Percentiles rank a stretch among this genome's conserved stretches.
Evolutionary conservation across 2,888 invertebrate genomes (phyloP).

Genomic region (Allygus modestus): DNA sequence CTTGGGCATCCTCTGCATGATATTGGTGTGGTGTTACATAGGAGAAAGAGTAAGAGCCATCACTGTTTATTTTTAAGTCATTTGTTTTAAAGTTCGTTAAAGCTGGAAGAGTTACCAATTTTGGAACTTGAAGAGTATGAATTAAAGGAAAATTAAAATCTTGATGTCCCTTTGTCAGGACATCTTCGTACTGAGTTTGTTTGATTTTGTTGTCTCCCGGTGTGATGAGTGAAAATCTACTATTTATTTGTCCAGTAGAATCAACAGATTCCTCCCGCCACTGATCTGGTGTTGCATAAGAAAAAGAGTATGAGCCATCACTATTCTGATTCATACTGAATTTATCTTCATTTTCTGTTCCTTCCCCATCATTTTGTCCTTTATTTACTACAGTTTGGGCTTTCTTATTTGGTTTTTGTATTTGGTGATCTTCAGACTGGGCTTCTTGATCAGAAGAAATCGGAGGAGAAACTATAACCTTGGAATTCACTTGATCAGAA

Average conservation of each 20-base stretch:
- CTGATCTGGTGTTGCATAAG: slow-evolving; percentile 81
- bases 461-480: neutral
- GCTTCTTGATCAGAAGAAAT: neutral
- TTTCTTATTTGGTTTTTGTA: neutral
- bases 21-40: slow-evolving; percentile 82
- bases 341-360: neutral
- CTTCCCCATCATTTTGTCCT: neutral
- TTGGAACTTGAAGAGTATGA: too few relatives aligned
- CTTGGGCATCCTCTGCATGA: slow-evolving; percentile 82
- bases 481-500: neutral
- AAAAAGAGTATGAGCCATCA: slow-evolving; percentile 85
- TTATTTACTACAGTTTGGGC: neutral
- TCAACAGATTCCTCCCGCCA: slow-evolving; percentile 83
- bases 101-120: neutral
- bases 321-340: slow-evolving; percentile 71
- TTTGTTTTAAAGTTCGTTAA: neutral
- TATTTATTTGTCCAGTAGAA: slow-evolving; percentile 77
- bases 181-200: neutral
- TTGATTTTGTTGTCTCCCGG: neutral
- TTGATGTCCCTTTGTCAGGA: too few relatives aligned
- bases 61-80: slow-evolving; percentile 70
- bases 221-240: neutral
- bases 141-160: too few relatives aligned
- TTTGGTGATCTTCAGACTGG: neutral
- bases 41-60: slow-evolving; percentile 84